Evolutionary conservation across 2,113 vertebrate species (phyloP).

Genomic region (Lamprotornis superbus): DNA sequence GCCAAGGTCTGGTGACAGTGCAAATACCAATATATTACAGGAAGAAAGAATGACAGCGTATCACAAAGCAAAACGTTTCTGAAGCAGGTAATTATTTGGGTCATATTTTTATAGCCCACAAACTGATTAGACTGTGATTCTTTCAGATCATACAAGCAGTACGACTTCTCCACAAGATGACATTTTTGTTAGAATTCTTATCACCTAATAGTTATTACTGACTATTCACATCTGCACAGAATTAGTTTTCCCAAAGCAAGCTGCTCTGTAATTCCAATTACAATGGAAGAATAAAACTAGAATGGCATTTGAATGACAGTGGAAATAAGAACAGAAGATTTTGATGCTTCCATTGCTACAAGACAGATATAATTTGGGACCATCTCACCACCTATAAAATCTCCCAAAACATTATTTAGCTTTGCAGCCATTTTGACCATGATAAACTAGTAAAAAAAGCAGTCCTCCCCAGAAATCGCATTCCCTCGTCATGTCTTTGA

Average conservation of each 20-base stretch:
- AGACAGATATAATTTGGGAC: neutral
- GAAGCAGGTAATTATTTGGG: neutral
- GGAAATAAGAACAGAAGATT: neutral
- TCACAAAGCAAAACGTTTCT: neutral
- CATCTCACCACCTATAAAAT: neutral
- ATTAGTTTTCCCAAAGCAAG: neutral
- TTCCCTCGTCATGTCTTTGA: neutral
- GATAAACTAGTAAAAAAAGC: neutral
- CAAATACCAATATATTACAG: neutral
- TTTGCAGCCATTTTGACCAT: neutral
- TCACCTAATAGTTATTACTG: neutral
- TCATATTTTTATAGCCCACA: neutral
- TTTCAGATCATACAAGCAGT: neutral
- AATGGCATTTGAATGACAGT: neutral
- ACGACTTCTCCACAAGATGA: neutral
- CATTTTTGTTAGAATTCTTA: neutral
- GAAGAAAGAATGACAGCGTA: neutral
- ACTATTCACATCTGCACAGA: neutral
- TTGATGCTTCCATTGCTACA: neutral
- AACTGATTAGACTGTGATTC: neutral
- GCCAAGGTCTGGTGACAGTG: neutral
- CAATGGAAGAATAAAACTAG: neutral
- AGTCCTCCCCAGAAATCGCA: neutral
- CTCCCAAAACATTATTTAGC: rapidly evolving
- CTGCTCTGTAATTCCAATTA: neutral